Conservation (phyloP, 92 coral and sea anemone genomes). For the Parazoanthus atlanticus region DNA sequence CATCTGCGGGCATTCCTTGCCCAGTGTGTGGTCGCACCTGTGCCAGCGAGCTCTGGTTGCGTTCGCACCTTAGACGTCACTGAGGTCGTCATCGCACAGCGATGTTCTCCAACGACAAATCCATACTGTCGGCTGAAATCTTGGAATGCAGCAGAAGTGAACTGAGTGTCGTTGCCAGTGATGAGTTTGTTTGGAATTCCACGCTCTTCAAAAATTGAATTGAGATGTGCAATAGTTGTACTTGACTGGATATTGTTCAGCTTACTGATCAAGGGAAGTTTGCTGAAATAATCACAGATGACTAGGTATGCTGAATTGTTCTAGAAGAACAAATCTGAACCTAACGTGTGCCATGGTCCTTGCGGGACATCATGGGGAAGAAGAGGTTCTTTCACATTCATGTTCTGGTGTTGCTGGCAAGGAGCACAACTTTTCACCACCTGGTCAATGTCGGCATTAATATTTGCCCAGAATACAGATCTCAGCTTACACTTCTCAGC, state of each 20-base stretch:
- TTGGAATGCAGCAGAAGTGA: too few species aligned
- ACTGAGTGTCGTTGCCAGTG: too few species aligned
- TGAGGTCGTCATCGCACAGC: too few species aligned
- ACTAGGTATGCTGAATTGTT: too few species aligned
- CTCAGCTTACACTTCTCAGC: constrained; percentile 63
- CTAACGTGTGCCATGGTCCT: constrained; percentile 54
- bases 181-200: background rate
- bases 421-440: constrained; percentile 61
- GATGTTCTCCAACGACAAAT: too few species aligned
- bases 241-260: background rate
- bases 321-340: too few species aligned
- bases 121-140: background rate
- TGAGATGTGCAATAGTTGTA: too few species aligned
- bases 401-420: constrained; percentile 65
- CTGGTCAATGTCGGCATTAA: constrained; percentile 55
- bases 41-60: too few species aligned
- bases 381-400: constrained; percentile 64
- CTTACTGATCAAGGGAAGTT: background rate
- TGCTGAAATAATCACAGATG: too few species aligned
- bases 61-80: too few species aligned
- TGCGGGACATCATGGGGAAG: constrained; percentile 58
- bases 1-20: too few species aligned
- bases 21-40: too few species aligned
- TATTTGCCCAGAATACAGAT: constrained; percentile 66
- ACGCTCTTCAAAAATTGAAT: background rate